Evolutionary conservation across 2,888 invertebrate species (phyloP), one percentile per base, ranked within the genome.

Genomic region (Hypselothyrea guttata): DNA sequence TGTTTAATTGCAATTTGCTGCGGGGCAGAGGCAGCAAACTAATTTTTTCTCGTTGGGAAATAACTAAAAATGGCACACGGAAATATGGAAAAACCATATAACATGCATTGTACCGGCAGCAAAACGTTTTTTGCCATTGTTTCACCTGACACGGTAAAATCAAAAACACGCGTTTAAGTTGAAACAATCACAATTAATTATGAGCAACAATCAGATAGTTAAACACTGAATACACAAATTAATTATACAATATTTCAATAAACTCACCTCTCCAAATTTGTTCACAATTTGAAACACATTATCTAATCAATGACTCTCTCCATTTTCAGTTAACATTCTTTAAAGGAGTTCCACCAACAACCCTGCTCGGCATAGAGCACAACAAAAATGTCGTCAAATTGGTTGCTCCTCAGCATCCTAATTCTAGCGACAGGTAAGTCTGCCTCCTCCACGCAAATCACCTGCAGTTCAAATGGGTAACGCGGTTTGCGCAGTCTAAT

Each of bases 341-440:
- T 38, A 15, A 33, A 40, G 1, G 5, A 27, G 31, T 47, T 41
- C 45, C 41, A 9, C 4, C 12, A 11, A 12, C 31, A 16, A 33
- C 12, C 16, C 22, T 15, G 42, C 9, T 62, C 12, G 15, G 12
- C 37, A 22, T 22, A 22, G 22, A 22, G 22, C 22, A 22, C 22
- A 22, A 27, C 11, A 8, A 69, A 63, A 46, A 75, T 78, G 79
- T 72, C 67, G 38, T 52, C 61, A 40, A 63, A 59, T 56, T 72
- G 75, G 75, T 37, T 72, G 4, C 33, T 72, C 16, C 41, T 70
- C 15, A 57, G 64, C 47, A 49, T 68, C 11, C 13, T 65, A 45
- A 47, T 65, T 44, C 49, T 79, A 37, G 28, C 64, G 4, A 42
- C 76, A 54, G 76, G 76, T 76, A 51, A 76, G 75, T 48, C 16